These are phyloP conservation scores for Falcunculus frontatus DNA, from an alignment of 2,113 vertebrate genomes.

Conservation along the genomic window DNA sequence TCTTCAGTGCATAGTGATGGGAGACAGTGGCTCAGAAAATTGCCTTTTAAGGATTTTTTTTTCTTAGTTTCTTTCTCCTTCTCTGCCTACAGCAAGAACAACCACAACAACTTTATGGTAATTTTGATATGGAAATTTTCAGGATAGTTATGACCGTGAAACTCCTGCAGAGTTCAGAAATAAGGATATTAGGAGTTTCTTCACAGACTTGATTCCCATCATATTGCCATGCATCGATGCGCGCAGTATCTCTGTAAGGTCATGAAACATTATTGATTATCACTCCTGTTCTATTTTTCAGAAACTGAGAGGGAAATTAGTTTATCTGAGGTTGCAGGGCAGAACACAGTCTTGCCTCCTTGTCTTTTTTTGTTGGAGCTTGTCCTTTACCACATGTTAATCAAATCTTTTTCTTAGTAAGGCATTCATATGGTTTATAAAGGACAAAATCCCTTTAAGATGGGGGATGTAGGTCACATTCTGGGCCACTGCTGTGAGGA, in stretches of 20 bases:
- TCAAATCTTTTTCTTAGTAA: neutral
- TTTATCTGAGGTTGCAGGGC: neutral
- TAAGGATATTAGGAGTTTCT: conserved; percentile 38
- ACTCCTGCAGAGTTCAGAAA: conserved; percentile 24
- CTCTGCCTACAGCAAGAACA: neutral
- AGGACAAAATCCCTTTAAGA: neutral
- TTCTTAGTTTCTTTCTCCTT: neutral
- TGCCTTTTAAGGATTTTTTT: neutral
- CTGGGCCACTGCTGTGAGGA: neutral
- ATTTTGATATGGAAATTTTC: conserved; percentile 34
- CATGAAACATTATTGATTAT: conserved; percentile 47
- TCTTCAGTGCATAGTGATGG: neutral
- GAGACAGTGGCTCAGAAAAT: neutral
- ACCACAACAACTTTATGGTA: conserved; percentile 15
- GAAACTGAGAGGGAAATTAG: conserved; percentile 8
- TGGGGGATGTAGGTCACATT: neutral
- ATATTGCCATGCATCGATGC: neutral
- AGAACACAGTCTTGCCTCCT: neutral
- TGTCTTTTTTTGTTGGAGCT: neutral
- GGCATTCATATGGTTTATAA: neutral
- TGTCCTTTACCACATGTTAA: neutral
- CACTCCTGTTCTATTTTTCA: neutral
- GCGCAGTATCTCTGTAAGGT: neutral
- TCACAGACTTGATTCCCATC: conserved; percentile 18
- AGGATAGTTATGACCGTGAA: conserved; percentile 1